Base-by-base conservation (phyloP, 2,797 vertebrate genomes). In the Macrochelys suwanniensis region DNA sequence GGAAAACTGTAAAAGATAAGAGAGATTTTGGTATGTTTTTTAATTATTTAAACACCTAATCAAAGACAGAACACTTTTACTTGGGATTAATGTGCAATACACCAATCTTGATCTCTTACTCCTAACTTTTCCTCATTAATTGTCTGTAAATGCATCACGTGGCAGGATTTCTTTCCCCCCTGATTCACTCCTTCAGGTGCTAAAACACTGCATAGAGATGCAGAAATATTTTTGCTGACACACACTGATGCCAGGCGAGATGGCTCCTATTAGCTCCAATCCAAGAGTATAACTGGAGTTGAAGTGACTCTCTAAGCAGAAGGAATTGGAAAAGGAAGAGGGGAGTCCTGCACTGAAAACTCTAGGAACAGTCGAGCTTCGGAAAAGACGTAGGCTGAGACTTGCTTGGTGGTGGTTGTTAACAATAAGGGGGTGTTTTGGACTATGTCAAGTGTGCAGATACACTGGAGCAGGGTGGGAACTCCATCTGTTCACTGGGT, bases 31-130 rank as follows among this genome's bases (percentile, higher is more conserved):
- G 61, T 86, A 92, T 91, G 59, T 56, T 84, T 84, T 42, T 59
- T 79, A 45, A 42, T 95, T 90, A 74, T 78, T 93, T 74, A 87
- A 92, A 68, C 47, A 80, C 61, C 87, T 89, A 23, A 47, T 85
- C 91, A 61, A 94, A 79, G 76, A 88, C n/a, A 37, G 87, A 84
- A 37, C 76, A 83, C 23, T n/a, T 86, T 92, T 92, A 54, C 83
- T 84, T 96, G 61, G 61, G 76, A 23, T 92, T 93, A 71, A 1
- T 57, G 54, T 84, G 9, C 28, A 50, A 21, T 56, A 45, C 54
- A 80, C 50, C 5, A 0, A 11, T 45, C 80, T 84, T 65, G 92
- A 92, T 95, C 90, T 95, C 83, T 82, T 92, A 90, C 53, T 21
- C 56, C 76, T 84, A 79, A 84, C 74, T 91, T 2, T 47, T 94